Conservation (phyloP, 2,888 invertebrate genomes). For the Anoplius nigerrimus region DNA sequence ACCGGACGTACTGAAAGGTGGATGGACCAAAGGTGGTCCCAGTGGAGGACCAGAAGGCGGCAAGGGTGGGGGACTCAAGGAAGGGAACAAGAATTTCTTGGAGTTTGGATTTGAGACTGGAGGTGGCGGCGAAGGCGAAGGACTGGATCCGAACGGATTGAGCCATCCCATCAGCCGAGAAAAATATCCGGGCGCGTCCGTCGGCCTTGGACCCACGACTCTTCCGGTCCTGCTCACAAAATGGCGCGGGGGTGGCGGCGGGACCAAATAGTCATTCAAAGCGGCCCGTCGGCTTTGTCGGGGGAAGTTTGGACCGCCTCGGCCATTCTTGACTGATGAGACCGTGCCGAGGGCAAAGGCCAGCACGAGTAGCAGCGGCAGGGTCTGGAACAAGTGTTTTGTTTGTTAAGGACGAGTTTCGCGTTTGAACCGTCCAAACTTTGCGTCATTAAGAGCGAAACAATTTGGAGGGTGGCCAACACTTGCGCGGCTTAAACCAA, state of each 20-base stretch:
- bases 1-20: neutral
- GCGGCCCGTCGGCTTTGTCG: constrained; percentile 30
- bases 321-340: constrained; percentile 32
- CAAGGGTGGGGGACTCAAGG: constrained; percentile 17
- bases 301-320: constrained; percentile 13
- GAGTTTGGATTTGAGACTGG: constrained; percentile 14
- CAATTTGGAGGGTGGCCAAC: no score
- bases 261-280: constrained; percentile 64
- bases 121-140: constrained; percentile 1
- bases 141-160: constrained; percentile 76
- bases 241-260: constrained; percentile 57
- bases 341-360: constrained; percentile 37
- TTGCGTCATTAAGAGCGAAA: no score
- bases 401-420: no score
- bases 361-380: constrained; percentile 56
- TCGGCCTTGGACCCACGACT: constrained; percentile 65
- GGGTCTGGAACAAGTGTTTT: constrained; percentile 44
- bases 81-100: constrained; percentile 9
- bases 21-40: constrained; percentile 8
- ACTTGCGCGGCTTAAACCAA: no score
- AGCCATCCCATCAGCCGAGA: constrained; percentile 80
- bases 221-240: constrained; percentile 55
- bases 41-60: constrained; percentile 10
- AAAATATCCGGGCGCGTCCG: constrained; percentile 77
- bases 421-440: no score